Conservation (phyloP, 2,113 vertebrate genomes). For the Neogale vison region DNA sequence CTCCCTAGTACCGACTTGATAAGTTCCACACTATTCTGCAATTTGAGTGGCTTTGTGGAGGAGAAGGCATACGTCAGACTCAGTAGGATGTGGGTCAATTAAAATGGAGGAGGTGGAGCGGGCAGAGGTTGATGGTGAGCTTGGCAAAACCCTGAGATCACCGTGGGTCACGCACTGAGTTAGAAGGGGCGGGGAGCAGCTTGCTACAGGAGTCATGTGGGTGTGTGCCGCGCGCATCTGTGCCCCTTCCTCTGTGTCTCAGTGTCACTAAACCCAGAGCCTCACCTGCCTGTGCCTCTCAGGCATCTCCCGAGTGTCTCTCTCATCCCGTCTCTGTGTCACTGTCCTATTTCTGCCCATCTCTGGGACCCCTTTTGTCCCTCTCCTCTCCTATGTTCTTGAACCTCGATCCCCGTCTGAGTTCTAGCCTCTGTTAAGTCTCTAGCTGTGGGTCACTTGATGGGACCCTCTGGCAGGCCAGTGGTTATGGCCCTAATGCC, state of each 20-base stretch:
- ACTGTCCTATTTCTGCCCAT: background rate
- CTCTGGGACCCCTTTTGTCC: background rate
- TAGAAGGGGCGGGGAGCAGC: background rate
- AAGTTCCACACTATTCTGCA: background rate
- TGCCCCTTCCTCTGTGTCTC: background rate
- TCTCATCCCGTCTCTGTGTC: background rate
- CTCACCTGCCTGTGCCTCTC: background rate
- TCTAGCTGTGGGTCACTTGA: background rate
- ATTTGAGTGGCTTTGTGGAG: background rate
- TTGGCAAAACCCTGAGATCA: background rate
- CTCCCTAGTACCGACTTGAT: background rate
- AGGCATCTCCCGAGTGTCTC: background rate
- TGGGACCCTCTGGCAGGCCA: background rate
- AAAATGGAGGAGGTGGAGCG: background rate
- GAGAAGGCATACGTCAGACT: background rate
- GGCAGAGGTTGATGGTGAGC: background rate
- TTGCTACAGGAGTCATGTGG: background rate
- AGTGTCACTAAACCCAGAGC: background rate
- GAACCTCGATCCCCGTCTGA: background rate
- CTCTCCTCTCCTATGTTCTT: background rate
- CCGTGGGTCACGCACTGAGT: fast-evolving
- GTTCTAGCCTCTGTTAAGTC: background rate
- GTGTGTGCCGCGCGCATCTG: fast-evolving
- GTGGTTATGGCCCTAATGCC: background rate
- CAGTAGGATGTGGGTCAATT: background rate